Conservation (phyloP, 2,797 vertebrate species). For the Etheostoma nigrum region DNA sequence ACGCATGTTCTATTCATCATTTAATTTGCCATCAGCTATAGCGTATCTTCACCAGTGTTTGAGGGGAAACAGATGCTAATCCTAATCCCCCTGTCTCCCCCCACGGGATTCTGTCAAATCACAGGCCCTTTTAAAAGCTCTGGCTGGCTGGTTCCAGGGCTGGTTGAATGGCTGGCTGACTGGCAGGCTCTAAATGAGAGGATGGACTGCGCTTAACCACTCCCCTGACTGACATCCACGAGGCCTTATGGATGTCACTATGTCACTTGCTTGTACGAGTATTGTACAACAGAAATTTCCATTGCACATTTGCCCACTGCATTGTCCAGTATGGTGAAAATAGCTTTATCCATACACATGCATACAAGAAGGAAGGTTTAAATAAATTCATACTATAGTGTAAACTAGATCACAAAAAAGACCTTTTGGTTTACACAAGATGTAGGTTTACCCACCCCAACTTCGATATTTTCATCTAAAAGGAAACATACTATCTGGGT, state of each 20-base stretch:
- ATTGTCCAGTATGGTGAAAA: constrained; percentile 17
- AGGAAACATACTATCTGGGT: neutral
- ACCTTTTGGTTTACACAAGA: constrained; percentile 23
- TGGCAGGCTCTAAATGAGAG: constrained; percentile 78
- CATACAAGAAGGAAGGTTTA: constrained; percentile 39
- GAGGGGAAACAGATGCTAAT: constrained; percentile 85
- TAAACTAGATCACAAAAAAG: constrained; percentile 22
- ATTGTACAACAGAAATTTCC: constrained; percentile 47
- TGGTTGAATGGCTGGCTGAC: constrained; percentile 78
- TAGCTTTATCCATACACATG: constrained; percentile 32
- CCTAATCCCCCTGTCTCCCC: constrained; percentile 79
- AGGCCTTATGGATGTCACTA: constrained; percentile 53
- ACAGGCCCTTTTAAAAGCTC: constrained; percentile 81
- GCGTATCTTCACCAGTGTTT: constrained; percentile 79
- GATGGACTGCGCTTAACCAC: constrained; percentile 64
- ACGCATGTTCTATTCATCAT: constrained; percentile 81
- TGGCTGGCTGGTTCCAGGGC: constrained; percentile 74
- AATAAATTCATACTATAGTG: constrained; percentile 28
- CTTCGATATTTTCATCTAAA: neutral
- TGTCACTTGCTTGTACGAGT: constrained; percentile 69
- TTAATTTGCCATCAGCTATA: constrained; percentile 82
- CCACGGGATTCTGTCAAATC: constrained; percentile 82
- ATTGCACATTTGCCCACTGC: constrained; percentile 19
- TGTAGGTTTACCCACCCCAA: neutral
- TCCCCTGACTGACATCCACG: constrained; percentile 66